Percentiles rank a stretch among this genome's conserved stretches.
Evolutionary conservation across 1,140 invertebrate genomes (phyloP).

Genomic region (Drosophila suzukii): DNA sequence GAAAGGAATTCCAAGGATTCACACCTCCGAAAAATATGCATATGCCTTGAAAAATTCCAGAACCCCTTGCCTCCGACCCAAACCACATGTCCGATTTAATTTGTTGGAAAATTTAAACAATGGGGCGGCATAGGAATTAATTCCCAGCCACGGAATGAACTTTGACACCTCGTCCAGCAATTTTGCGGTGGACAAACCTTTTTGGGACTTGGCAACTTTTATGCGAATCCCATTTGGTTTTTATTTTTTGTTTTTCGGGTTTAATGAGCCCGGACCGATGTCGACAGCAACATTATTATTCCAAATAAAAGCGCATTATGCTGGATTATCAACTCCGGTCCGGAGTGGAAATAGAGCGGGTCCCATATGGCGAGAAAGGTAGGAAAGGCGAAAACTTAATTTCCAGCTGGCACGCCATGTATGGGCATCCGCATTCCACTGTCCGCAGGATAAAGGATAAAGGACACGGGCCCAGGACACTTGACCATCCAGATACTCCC

Average conservation of each 20-base stretch:
- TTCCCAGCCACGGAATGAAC: conserved; percentile 75
- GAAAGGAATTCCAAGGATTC: conserved; percentile 63
- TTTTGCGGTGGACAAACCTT: conserved; percentile 81
- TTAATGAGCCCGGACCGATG: conserved; percentile 79
- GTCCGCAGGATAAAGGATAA: conserved; percentile 33
- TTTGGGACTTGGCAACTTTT: conserved; percentile 58
- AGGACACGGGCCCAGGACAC: conserved; percentile 38
- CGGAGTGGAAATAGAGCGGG: conserved; percentile 5
- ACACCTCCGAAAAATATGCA: conserved; percentile 59
- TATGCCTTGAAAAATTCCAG: conserved; percentile 17
- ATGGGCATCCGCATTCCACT: conserved; percentile 49
- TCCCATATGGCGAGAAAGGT: conserved; percentile 59
- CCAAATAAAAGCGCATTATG: conserved; percentile 84
- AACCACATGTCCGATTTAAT: conserved; percentile 68
- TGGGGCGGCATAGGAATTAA: conserved; percentile 74
- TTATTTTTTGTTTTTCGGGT: conserved; percentile 32
- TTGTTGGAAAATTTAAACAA: conserved; percentile 83
- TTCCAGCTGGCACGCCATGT: conserved; percentile 75
- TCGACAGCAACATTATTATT: conserved; percentile 84
- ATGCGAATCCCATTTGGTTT: conserved; percentile 31
- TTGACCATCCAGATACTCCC: conserved; percentile 40
- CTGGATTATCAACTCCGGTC: conserved; percentile 78
- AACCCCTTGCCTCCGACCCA: background rate
- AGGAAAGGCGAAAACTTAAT: conserved; percentile 82
- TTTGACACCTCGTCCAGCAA: conserved; percentile 84